phyloP scores from a whole-genome alignment of 2,888 invertebrate species.

The Steinernema carpocapsae region DNA sequence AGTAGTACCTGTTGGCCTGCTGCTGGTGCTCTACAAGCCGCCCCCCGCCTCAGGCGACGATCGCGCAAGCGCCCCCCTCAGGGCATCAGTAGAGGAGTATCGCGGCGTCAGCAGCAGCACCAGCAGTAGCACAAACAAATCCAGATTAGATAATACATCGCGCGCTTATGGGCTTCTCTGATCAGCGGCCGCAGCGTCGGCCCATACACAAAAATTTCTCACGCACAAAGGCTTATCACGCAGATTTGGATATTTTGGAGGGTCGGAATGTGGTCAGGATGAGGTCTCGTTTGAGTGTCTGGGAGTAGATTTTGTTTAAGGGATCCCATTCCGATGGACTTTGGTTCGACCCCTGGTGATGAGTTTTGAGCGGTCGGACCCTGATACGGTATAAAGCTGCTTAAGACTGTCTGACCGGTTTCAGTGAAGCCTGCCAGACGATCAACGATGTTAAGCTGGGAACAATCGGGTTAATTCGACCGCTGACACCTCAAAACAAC shows the following conservation, averaged over 20 bases:
- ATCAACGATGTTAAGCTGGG: too few species aligned
- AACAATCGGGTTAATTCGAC: too few species aligned
- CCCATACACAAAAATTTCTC: not conserved
- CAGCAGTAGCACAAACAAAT: conserved; percentile 4
- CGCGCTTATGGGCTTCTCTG: not conserved
- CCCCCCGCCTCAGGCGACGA: conserved; percentile 32
- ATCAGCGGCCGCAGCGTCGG: not conserved
- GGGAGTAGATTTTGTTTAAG: too few species aligned
- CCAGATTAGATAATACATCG: conserved; percentile 24
- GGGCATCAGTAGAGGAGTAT: conserved; percentile 5
- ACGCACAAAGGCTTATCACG: conserved; percentile 9
- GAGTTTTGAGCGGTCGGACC: too few species aligned
- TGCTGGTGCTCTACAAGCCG: not conserved
- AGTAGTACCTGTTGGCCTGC: conserved; percentile 23
- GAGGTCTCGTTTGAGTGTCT: too few species aligned
- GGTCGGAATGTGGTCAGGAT: too few species aligned
- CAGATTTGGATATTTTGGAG: conserved; percentile 19
- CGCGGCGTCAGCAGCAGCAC: conserved; percentile 14
- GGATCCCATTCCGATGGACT: too few species aligned
- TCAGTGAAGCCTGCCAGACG: too few species aligned
- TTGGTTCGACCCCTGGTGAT: too few species aligned
- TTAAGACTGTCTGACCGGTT: too few species aligned
- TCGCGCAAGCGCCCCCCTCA: conserved; percentile 23
- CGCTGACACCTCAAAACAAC: too few species aligned
- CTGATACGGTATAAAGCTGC: too few species aligned